phyloP scores from a whole-genome alignment of 2,888 invertebrate species.

The Muschampia plurimacula region DNA sequence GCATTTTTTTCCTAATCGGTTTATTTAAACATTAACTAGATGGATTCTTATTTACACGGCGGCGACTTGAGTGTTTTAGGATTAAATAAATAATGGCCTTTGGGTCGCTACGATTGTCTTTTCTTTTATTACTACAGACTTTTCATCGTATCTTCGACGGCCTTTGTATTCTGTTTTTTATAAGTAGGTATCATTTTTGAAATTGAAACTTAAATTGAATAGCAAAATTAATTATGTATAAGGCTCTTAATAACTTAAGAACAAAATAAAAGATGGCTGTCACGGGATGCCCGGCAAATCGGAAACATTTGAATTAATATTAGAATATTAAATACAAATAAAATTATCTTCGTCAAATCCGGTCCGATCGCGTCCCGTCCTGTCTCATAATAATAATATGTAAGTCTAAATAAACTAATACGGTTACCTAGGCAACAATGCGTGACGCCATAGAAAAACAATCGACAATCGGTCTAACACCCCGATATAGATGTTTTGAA shows the following conservation, averaged over 20 bases:
- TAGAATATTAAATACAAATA: too few relatives aligned
- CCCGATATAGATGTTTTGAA: too few relatives aligned
- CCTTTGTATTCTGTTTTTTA: background rate
- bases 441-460: too few relatives aligned
- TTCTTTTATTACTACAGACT: background rate
- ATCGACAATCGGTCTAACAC: too few relatives aligned
- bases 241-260: background rate
- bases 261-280: too few relatives aligned
- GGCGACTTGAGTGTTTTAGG: conserved; percentile 52
- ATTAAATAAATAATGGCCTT: conserved; percentile 55
- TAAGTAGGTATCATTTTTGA: background rate
- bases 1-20: conserved; percentile 65
- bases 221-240: background rate
- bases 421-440: too few relatives aligned
- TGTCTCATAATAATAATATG: too few relatives aligned
- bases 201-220: background rate
- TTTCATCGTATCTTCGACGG: background rate
- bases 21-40: conserved; percentile 60
- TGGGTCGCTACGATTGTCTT: conserved; percentile 16
- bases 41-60: conserved; percentile 65
- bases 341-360: too few relatives aligned
- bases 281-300: too few relatives aligned
- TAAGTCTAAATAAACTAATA: too few relatives aligned
- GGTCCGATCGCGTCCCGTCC: too few relatives aligned
- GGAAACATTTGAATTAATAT: too few relatives aligned